Percentiles rank a stretch among this genome's conserved stretches.
These are phyloP conservation scores for Drosophila azteca DNA, from an alignment of 1,140 invertebrate genomes.

Conservation along the genomic window DNA sequence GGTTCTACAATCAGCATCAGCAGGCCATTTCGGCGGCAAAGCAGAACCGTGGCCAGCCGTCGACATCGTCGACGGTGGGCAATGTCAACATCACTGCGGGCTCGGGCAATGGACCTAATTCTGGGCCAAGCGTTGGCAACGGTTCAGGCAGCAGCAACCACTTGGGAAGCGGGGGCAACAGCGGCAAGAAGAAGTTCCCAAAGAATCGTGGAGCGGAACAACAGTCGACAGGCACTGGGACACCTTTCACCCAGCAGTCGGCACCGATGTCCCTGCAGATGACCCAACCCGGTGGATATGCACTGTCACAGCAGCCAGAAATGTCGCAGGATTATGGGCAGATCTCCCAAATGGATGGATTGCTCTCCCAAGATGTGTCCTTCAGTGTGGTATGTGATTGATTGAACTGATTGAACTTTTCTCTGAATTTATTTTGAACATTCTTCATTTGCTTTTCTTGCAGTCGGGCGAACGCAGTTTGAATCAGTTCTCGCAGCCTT, in stretches of 20 bases:
- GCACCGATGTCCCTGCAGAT: conserved; percentile 87
- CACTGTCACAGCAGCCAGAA: conserved; percentile 91
- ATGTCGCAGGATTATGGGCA: conserved; percentile 96
- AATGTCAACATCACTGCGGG: background rate
- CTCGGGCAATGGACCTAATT: background rate
- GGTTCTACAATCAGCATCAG: conserved; percentile 93
- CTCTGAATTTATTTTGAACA: background rate
- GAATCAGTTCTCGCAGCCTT: conserved; percentile 81
- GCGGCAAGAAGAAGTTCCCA: conserved; percentile 33
- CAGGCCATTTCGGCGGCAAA: conserved; percentile 85
- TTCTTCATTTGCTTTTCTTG: background rate
- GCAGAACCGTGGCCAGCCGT: conserved; percentile 61
- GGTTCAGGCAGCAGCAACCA: conserved; percentile 8
- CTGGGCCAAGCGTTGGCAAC: conserved; percentile 1
- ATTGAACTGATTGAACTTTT: background rate
- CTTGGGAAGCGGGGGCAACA: background rate
- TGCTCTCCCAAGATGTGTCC: conserved; percentile 93
- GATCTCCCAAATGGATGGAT: conserved; percentile 96
- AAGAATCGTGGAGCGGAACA: conserved; percentile 6
- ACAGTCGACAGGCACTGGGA: background rate
- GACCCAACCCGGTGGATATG: conserved; percentile 87
- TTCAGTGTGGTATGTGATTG: conserved; percentile 69
- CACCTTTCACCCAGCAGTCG: conserved; percentile 84
- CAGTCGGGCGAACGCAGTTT: conserved; percentile 71
- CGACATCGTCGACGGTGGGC: conserved; percentile 22